Evolutionary conservation across 2,797 vertebrate genomes (phyloP).

Genomic region (Protosalanx chinensis): DNA sequence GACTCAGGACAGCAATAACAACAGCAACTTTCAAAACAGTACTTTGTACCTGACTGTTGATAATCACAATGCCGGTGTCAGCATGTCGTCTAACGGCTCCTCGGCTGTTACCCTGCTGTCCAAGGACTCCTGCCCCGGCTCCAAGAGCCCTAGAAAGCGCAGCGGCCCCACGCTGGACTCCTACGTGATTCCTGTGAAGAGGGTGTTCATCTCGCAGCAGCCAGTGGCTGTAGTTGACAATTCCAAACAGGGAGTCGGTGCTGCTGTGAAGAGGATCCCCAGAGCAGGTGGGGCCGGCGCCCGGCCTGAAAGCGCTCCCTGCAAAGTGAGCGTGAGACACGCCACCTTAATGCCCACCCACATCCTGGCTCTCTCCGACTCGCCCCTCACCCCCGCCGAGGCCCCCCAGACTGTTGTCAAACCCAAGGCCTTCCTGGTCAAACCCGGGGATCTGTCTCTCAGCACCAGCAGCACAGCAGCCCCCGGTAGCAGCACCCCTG

Average conservation of each 20-base stretch:
- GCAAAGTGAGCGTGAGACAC: slow-evolving; percentile 75
- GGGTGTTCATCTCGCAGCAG: slow-evolving; percentile 89
- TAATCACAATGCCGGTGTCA: slow-evolving; percentile 80
- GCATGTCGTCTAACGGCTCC: slow-evolving; percentile 75
- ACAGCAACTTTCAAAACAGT: slow-evolving; percentile 76
- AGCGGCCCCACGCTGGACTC: slow-evolving; percentile 79
- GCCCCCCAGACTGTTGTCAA: slow-evolving; percentile 71
- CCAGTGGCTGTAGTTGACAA: slow-evolving; percentile 67
- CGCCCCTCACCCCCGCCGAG: slow-evolving; percentile 65
- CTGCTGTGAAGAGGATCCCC: slow-evolving; percentile 77
- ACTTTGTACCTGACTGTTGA: slow-evolving; percentile 83
- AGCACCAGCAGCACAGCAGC: slow-evolving; percentile 56
- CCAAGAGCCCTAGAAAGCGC: slow-evolving; percentile 90
- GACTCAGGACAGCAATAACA: slow-evolving; percentile 82
- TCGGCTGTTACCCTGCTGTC: slow-evolving; percentile 57
- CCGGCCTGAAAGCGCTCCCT: slow-evolving; percentile 79
- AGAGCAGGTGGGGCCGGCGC: slow-evolving; percentile 72
- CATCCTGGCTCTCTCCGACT: slow-evolving; percentile 79
- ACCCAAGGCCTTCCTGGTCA: slow-evolving; percentile 74
- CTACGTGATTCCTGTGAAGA: slow-evolving; percentile 90
- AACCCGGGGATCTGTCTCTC: slow-evolving; percentile 71
- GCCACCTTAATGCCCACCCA: slow-evolving; percentile 68
- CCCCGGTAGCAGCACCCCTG: slow-evolving; percentile 70
- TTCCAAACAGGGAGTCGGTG: slow-evolving; percentile 70
- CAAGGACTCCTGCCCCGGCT: slow-evolving; percentile 79